A percentile compares a stretch with the other conserved stretches of the same genome.
phyloP scores from a whole-genome alignment of 30 jellyfish, hydroid and myxozoan genomes.

The Calvadosia cruxmelitensis region DNA sequence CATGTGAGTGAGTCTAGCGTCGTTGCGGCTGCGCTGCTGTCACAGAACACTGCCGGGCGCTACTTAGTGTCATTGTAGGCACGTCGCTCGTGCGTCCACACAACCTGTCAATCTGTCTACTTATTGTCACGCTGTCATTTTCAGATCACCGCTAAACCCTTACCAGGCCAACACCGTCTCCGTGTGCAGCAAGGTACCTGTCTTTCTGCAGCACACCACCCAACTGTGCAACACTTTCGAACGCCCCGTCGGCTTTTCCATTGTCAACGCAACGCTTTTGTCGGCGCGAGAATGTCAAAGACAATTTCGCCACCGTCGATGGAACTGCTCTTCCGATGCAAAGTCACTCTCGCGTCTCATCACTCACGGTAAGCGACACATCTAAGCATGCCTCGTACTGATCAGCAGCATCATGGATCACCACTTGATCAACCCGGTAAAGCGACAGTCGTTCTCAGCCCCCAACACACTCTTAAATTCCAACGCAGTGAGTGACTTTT shows the following conservation, averaged over 20 bases:
- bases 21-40: too few relatives aligned
- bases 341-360: not conserved
- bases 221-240: slow-evolving; percentile 32
- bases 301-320: slow-evolving; percentile 55
- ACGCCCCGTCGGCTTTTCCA: slow-evolving; percentile 7
- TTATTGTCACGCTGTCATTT: too few relatives aligned
- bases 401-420: not conserved
- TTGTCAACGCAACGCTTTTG: not conserved
- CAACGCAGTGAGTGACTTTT: too few relatives aligned
- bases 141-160: not conserved
- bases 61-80: too few relatives aligned
- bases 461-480: not conserved
- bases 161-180: slow-evolving; percentile 25
- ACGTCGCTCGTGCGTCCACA: too few relatives aligned
- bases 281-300: slow-evolving; percentile 42
- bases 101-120: too few relatives aligned
- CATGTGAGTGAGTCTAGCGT: too few relatives aligned
- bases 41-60: too few relatives aligned
- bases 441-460: not conserved
- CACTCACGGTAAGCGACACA: not conserved
- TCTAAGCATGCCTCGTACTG: too few relatives aligned
- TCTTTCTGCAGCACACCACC: slow-evolving; percentile 29
- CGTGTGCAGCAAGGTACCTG: slow-evolving; percentile 51
- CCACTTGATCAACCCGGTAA: not conserved
- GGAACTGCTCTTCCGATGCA: slow-evolving; percentile 42